Conservation (phyloP, 2,797 vertebrate species). For the Sternarchorhynchus goeldii region DNA sequence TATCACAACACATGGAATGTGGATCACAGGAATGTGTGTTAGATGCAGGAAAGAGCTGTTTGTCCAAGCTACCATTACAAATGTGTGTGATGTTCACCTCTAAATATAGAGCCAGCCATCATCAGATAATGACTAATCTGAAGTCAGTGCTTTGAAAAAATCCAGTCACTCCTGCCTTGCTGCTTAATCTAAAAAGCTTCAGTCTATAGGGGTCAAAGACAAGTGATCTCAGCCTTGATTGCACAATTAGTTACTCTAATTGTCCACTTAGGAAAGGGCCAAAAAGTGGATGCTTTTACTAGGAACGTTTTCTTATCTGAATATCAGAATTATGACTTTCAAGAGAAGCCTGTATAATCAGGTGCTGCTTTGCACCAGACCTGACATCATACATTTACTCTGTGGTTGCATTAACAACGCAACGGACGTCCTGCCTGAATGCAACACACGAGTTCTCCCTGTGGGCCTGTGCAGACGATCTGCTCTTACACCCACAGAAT, state of each 20-base stretch:
- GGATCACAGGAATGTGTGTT: too few relatives aligned
- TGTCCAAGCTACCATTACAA: neutral
- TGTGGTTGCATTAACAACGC: constrained; percentile 1
- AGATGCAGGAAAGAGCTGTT: neutral
- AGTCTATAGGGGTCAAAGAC: neutral
- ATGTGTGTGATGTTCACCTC: neutral
- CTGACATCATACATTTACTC: neutral
- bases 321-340: constrained; percentile 18
- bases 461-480: neutral
- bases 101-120: constrained; percentile 17
- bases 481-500: too few relatives aligned
- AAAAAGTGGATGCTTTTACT: constrained; percentile 6
- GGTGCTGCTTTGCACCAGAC: neutral
- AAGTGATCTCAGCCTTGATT: constrained; percentile 8
- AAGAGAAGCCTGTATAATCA: neutral
- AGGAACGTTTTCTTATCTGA: constrained; percentile 28
- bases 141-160: constrained; percentile 29
- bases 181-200: constrained; percentile 21
- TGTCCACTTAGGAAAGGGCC: constrained; percentile 20
- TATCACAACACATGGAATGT: too few relatives aligned
- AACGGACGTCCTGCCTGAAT: constrained; percentile 2
- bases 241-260: constrained; percentile 22
- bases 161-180: neutral
- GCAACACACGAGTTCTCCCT: neutral
- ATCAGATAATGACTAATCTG: constrained; percentile 11